Conservation (phyloP, 37 sponge, comb jelly and placozoan species). For the Theonella swinhoei region DNA sequence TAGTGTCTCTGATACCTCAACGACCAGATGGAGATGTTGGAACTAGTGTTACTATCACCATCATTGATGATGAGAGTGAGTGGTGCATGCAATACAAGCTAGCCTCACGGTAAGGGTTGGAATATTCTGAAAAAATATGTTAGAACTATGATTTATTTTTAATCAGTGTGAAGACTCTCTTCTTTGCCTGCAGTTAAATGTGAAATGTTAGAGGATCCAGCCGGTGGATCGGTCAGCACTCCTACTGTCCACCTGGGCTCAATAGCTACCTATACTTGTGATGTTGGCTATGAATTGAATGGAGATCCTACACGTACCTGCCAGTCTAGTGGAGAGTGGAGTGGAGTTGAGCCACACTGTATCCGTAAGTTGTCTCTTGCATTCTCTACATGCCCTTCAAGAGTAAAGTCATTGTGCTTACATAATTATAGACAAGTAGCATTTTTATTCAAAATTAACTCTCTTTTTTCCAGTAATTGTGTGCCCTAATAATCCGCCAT, state of each 20-base stretch:
- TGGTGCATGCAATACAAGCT: too few species aligned
- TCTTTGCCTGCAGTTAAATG: background rate
- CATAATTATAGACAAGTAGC: too few species aligned
- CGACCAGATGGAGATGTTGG: background rate
- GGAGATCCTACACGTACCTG: background rate
- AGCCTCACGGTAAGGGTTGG: too few species aligned
- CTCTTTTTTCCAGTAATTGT: background rate
- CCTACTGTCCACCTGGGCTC: background rate
- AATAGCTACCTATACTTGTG: background rate
- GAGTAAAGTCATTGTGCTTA: too few species aligned
- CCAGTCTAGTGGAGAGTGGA: background rate
- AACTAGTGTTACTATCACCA: background rate
- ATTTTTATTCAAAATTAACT: too few species aligned
- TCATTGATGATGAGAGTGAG: background rate
- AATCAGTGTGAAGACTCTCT: background rate
- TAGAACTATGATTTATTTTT: too few species aligned
- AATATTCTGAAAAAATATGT: too few species aligned
- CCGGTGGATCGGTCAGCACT: background rate
- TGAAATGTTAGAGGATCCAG: background rate
- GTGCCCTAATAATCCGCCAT: background rate
- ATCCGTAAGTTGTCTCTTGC: background rate
- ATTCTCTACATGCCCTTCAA: too few species aligned
- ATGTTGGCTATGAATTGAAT: background rate
- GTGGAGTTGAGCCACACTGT: background rate
- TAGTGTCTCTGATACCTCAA: background rate